phyloP scores from a whole-genome alignment of 1,140 invertebrate genomes.

The Tetramorium parvispinum region DNA sequence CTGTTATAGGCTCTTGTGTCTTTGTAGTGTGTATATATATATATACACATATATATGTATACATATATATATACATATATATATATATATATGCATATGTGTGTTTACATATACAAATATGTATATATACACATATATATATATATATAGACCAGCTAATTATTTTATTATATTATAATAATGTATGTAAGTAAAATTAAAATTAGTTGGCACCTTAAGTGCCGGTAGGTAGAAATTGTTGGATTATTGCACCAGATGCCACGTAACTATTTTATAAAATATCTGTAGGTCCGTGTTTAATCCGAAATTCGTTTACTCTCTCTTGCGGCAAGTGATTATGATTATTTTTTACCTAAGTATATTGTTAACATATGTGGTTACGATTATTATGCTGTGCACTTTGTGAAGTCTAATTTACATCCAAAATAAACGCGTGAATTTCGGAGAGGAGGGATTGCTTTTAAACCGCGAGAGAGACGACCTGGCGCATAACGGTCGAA shows the following conservation, averaged over 20 bases:
- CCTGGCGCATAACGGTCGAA: slow-evolving; percentile 11
- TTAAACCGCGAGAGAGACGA: slow-evolving; percentile 48
- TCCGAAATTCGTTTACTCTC: slow-evolving; percentile 29
- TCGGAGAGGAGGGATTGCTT: slow-evolving; percentile 1
- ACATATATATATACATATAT: background rate
- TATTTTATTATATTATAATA: slow-evolving; percentile 63
- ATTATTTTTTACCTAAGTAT: slow-evolving; percentile 32
- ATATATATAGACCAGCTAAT: slow-evolving; percentile 58
- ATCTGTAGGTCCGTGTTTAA: slow-evolving; percentile 53
- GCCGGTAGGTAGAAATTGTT: slow-evolving; percentile 73
- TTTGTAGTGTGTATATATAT: slow-evolving; percentile 22
- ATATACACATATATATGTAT: background rate
- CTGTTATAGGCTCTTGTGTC: slow-evolving; percentile 64
- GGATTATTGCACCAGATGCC: slow-evolving; percentile 65
- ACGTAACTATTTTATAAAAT: slow-evolving; percentile 63
- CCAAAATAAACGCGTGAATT: background rate
- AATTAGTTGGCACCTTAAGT: slow-evolving; percentile 69
- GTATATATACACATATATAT: background rate
- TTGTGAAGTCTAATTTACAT: background rate
- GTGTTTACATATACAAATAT: background rate
- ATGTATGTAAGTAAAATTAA: slow-evolving; percentile 68
- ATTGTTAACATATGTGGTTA: background rate
- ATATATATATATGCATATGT: background rate
- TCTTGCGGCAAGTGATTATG: slow-evolving; percentile 32
- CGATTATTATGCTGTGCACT: slow-evolving; percentile 1